These are phyloP conservation scores for Plebejus melissa DNA, from an alignment of 2,888 invertebrate species.

Conservation along the genomic window DNA sequence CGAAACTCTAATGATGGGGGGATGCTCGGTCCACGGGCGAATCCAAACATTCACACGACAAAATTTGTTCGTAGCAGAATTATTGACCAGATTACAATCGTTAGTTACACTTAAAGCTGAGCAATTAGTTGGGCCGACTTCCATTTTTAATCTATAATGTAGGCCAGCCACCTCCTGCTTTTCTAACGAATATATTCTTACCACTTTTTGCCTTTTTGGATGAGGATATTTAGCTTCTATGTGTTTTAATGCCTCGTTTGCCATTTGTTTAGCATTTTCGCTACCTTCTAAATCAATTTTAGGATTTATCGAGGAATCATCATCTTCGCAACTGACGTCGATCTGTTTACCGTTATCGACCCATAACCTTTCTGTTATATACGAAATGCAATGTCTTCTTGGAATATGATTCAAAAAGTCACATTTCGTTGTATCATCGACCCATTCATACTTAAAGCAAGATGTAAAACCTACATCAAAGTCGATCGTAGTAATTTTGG, in stretches of 20 bases:
- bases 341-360: slow-evolving; percentile 54
- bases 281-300: slow-evolving; percentile 56
- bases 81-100: slow-evolving; percentile 49
- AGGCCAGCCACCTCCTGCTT: slow-evolving; percentile 65
- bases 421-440: slow-evolving; percentile 56
- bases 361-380: slow-evolving; percentile 60
- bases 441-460: slow-evolving; percentile 65
- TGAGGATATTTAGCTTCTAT: slow-evolving; percentile 70
- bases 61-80: slow-evolving; percentile 51
- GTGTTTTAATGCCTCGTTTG: slow-evolving; percentile 59
- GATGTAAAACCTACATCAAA: slow-evolving; percentile 67
- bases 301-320: slow-evolving; percentile 56
- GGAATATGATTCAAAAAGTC: slow-evolving; percentile 61
- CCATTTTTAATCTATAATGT: slow-evolving; percentile 67
- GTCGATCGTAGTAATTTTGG: slow-evolving; percentile 59
- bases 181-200: slow-evolving; percentile 62
- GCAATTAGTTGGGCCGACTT: slow-evolving; percentile 64
- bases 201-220: slow-evolving; percentile 58
- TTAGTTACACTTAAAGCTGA: slow-evolving; percentile 53
- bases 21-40: slow-evolving; percentile 60
- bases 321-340: slow-evolving; percentile 59
- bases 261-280: slow-evolving; percentile 53
- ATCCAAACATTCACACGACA: slow-evolving; percentile 67
- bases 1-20: slow-evolving; percentile 58
- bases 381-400: slow-evolving; percentile 58